phyloP scores from a whole-genome alignment of 2,888 invertebrate genomes.

The Tolmerus cingulatus region DNA sequence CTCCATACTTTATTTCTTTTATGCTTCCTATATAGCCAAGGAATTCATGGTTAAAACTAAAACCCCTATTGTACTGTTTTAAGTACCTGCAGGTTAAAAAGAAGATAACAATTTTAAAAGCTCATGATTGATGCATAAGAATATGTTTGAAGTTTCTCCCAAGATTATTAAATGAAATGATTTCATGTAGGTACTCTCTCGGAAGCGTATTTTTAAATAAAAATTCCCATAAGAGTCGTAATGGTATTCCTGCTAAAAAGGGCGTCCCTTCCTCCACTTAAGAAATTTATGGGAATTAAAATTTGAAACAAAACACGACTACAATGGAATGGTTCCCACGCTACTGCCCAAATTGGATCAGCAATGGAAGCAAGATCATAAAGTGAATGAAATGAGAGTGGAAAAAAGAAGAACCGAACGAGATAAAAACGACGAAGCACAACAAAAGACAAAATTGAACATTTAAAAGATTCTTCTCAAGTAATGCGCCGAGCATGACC shows the following conservation, averaged over 20 bases:
- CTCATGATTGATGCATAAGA: too few relatives aligned
- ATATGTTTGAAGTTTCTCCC: not conserved
- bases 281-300: not conserved
- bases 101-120: too few relatives aligned
- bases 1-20: too few relatives aligned
- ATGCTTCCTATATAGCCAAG: too few relatives aligned
- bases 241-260: not conserved
- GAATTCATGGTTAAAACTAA: too few relatives aligned
- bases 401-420: not conserved
- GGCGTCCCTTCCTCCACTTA: not conserved
- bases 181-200: not conserved
- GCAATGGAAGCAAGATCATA: slow-evolving; percentile 12
- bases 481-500: slow-evolving; percentile 30
- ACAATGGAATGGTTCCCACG: slow-evolving; percentile 48
- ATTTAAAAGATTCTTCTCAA: slow-evolving; percentile 33
- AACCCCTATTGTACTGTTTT: too few relatives aligned
- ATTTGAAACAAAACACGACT: not conserved
- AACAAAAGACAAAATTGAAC: not conserved
- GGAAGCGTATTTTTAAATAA: not conserved
- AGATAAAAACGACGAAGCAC: not conserved
- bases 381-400: slow-evolving; percentile 16
- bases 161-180: not conserved
- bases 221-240: not conserved
- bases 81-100: too few relatives aligned
- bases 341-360: slow-evolving; percentile 43